These are phyloP conservation scores for Meles meles DNA, from an alignment of 2,113 vertebrate genomes.

Conservation along the genomic window DNA sequence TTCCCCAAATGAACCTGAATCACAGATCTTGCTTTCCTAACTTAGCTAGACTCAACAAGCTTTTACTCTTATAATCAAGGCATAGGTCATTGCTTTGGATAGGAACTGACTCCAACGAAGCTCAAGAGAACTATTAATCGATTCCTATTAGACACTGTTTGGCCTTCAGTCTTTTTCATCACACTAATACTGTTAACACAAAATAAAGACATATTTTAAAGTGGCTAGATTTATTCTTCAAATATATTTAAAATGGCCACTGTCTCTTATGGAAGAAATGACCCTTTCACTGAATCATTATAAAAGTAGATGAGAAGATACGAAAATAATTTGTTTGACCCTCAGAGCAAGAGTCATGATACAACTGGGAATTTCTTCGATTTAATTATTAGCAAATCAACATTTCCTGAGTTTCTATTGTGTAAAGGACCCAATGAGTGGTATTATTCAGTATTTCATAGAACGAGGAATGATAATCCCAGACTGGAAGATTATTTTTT, in stretches of 20 bases:
- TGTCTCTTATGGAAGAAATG: not conserved
- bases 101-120: not conserved
- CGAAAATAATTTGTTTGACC: not conserved
- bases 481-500: not conserved
- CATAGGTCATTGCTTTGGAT: not conserved
- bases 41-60: not conserved
- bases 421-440: not conserved
- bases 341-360: not conserved
- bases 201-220: not conserved
- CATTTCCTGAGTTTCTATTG: not conserved
- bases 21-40: not conserved
- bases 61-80: not conserved
- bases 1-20: constrained; percentile 11
- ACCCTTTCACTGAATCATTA: not conserved
- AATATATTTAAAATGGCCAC: not conserved
- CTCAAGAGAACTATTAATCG: not conserved
- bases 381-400: constrained; percentile 21
- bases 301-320: not conserved
- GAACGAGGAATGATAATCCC: not conserved
- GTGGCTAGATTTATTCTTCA: not conserved
- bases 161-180: not conserved
- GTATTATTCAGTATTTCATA: not conserved
- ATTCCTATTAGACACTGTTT: not conserved
- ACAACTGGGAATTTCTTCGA: not conserved
- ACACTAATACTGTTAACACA: not conserved